These are phyloP conservation scores for Clarias batrachus DNA, from an alignment of 2,113 vertebrate genomes.

Conservation along the genomic window DNA sequence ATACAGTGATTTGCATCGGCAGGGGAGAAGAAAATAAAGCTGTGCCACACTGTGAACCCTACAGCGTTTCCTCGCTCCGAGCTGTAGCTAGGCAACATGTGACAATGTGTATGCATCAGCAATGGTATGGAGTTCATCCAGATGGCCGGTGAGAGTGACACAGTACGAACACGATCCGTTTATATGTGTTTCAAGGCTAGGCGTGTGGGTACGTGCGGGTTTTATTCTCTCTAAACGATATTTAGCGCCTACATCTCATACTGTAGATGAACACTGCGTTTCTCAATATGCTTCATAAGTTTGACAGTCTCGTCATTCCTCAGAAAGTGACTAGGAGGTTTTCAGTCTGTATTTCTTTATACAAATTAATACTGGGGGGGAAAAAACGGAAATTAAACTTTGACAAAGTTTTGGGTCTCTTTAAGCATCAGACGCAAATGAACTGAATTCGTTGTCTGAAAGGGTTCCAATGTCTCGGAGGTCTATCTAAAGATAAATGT, in stretches of 20 bases:
- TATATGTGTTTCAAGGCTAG: conserved; percentile 19
- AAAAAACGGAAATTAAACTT: neutral
- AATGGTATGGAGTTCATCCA: conserved; percentile 39
- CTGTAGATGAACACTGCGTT: neutral
- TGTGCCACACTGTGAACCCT: neutral
- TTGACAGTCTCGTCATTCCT: neutral
- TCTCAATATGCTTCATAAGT: neutral
- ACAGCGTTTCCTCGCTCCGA: conserved; percentile 12
- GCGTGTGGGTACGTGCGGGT: neutral
- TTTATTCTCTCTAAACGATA: neutral
- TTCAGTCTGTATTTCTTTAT: neutral
- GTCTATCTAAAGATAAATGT: neutral
- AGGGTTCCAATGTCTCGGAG: neutral
- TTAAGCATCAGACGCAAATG: neutral
- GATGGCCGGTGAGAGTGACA: neutral
- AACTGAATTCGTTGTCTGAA: neutral
- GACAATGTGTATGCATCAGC: conserved; percentile 36
- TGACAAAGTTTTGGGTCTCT: neutral
- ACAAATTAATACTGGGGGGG: neutral
- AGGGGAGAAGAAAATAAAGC: conserved; percentile 23
- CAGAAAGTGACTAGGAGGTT: neutral
- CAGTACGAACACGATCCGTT: conserved; percentile 7
- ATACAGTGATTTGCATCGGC: conserved; percentile 10
- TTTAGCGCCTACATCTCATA: neutral
- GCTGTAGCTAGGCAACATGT: conserved; percentile 46